Evolutionary conservation across 2,888 invertebrate genomes (phyloP), one percentile per base, ranked within the genome.

Genomic region (Caenorhabditis sp.): DNA sequence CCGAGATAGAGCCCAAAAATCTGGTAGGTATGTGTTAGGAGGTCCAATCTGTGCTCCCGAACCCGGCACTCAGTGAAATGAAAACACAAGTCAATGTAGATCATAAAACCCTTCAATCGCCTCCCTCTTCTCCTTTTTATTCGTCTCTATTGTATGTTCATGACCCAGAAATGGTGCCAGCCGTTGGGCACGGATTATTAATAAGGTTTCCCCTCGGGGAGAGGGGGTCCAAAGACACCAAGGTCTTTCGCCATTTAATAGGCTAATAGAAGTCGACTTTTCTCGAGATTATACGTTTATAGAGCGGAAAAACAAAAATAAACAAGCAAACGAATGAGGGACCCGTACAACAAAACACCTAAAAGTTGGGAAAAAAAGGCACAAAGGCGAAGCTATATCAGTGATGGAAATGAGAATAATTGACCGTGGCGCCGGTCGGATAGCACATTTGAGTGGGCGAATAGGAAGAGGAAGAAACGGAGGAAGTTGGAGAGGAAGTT

Each of bases 81-180:
- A 65, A 65, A 55, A 48, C 65, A 55, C 37, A 43, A 53, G 52
- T 53, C 52, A 63, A 63, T 63, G 43, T 55, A 56, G 45, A 65
- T 65, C 65, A 65, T 65, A 65, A 65, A 65, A 45, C 55, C 17
- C 43, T 27, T 50, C 24, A 45, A 46, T 41, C 39, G 24, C 50
- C 37, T 35, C 22, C 30, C n/a, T 30, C 43, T 20, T 6, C 24
- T 41, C 32, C 41, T 50, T 53, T 39, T 53, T 45, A 32, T 53
- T 56, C 37, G 24, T 48, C 26, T 39, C 45, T 48, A 37, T 48
- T 65, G 52, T 45, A 20, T 63, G 65, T 55, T 62, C 50, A 52
- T 66, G 66, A 66, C 66, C 56, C 58, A 66, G 66, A 66, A 66
- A 66, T 66, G 56, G 66, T 66, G 66, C 66, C 66, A 66, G 56